Base-by-base conservation (phyloP, 2,797 vertebrate species). In the Lycodopsis pacificus region DNA sequence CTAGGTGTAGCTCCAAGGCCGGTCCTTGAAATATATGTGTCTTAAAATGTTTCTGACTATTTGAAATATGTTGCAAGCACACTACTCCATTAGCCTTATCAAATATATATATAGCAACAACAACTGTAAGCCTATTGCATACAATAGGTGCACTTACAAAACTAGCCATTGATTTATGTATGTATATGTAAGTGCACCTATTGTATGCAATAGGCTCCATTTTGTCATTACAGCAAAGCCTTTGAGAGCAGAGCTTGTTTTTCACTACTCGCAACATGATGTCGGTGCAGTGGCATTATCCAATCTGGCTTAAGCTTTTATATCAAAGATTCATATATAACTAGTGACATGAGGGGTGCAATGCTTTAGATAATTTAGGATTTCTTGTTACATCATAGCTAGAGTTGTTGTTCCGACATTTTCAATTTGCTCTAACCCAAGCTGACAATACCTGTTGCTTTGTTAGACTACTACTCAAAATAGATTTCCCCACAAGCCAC, bases 401-500 rank as follows among this genome's bases (percentile, higher is more conserved):
- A 3, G 2, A 36, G 20, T 25, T 71, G 25, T 62, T 64, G 7
- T 54, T 30, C 49, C 27, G 65, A 70, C 30, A 54, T 71, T 61
- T 81, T 76, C 57, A 65, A 66, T 80, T 75, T 73, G 61, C 49
- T 75, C 15, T 62, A 11, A 32, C 17, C 34, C 36, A 66, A 65
- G 36, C 71, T 82, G 73, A 82, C 77, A 85, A 79, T 76, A 59
- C 69, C 59, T 51, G 73, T 48, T 77, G 75, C 62, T 81, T 69
- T 79, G 76, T 84, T 73, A 27, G 30, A 27, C 10, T 22, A 25
- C 10, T 32, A 58, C 53, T 72, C 56, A 57, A 40, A 83, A 71
- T 65, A 67, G 10, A 79, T 84, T 87, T 85, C 65, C 80, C 67
- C 30, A 80, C 72, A 72, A 76, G 76, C 62, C 69, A 85, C 17